Evolutionary conservation across 2,113 vertebrate genomes (phyloP).

Genomic region (Haliaeetus leucogaster): DNA sequence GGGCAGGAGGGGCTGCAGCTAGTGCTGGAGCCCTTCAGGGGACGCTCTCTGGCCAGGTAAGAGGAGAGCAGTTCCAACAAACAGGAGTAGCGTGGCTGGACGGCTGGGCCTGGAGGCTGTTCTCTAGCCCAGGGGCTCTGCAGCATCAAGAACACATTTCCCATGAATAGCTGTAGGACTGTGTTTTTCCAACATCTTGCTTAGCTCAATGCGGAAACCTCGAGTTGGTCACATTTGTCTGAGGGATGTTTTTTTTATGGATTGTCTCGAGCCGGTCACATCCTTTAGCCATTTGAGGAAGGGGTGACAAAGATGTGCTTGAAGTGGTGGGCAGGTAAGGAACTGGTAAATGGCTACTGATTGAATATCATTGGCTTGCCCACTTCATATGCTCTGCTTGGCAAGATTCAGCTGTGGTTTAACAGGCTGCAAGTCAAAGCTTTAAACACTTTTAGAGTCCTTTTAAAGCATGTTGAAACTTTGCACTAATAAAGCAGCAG

Average conservation of each 20-base stretch:
- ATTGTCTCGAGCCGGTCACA: fast-evolving
- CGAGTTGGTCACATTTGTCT: fast-evolving
- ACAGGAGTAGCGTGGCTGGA: background rate
- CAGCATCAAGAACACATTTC: background rate
- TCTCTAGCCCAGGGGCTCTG: background rate
- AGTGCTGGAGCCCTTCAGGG: background rate
- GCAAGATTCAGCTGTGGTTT: background rate
- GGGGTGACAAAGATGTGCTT: background rate
- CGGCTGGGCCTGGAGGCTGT: background rate
- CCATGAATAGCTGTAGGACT: too few species aligned
- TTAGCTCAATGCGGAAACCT: background rate
- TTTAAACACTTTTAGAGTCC: background rate
- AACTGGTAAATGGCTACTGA: background rate
- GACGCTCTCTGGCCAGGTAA: fast-evolving
- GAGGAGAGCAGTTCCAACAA: background rate
- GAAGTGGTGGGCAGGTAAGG: background rate
- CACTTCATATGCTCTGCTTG: background rate
- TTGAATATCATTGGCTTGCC: background rate
- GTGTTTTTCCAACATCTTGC: background rate
- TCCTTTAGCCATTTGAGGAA: background rate
- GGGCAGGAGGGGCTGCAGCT: background rate
- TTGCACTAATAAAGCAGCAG: background rate
- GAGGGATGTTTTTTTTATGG: background rate
- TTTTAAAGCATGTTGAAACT: background rate
- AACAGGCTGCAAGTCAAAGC: background rate